These are phyloP conservation scores for Drosophila incognita DNA, from an alignment of 2,888 invertebrate species.

Conservation along the genomic window DNA sequence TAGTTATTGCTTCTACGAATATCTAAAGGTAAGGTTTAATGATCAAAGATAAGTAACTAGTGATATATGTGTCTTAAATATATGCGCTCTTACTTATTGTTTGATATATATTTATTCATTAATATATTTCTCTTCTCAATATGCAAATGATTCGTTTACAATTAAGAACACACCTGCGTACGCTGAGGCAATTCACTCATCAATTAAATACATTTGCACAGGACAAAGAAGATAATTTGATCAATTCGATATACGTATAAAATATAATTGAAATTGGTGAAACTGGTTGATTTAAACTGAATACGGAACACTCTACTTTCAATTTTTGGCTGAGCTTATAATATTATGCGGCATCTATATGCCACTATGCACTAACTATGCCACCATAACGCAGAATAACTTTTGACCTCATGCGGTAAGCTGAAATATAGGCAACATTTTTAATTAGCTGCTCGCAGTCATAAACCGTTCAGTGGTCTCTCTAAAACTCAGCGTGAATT, in stretches of 20 bases:
- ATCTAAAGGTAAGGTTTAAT: neutral
- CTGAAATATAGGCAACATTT: conserved; percentile 48
- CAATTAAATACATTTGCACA: neutral
- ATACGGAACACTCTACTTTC: neutral
- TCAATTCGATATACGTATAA: neutral
- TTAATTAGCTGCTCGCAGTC: conserved; percentile 17
- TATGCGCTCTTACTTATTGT: neutral
- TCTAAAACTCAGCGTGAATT: conserved; percentile 50
- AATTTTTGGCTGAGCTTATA: neutral
- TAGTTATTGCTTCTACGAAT: neutral
- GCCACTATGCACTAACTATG: too few species aligned
- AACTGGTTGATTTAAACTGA: neutral
- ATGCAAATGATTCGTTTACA: neutral
- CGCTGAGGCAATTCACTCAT: neutral
- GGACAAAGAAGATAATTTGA: neutral
- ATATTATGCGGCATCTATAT: neutral
- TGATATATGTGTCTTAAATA: neutral
- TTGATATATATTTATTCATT: neutral
- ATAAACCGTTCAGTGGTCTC: conserved; percentile 36
- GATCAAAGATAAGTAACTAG: neutral
- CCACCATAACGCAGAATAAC: neutral
- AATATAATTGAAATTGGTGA: neutral
- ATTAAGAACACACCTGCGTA: neutral
- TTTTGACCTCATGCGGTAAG: neutral
- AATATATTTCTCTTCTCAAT: neutral